phyloP scores from a whole-genome alignment of 2,888 invertebrate species.

The Sarcophaga rosellei region DNA sequence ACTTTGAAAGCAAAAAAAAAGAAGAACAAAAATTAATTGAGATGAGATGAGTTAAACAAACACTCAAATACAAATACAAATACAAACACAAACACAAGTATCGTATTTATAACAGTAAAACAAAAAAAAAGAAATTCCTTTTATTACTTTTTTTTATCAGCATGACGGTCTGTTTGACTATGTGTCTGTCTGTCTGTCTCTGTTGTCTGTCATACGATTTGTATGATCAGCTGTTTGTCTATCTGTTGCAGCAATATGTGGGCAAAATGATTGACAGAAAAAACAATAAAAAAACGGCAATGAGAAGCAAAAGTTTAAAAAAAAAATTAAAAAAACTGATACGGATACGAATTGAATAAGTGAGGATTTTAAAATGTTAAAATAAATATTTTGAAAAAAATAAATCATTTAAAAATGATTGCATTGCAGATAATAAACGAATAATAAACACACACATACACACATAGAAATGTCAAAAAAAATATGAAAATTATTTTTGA shows the following conservation, averaged over 20 bases:
- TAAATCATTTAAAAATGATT: neutral
- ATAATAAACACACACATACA: no score
- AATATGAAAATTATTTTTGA: neutral
- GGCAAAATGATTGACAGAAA: slow-evolving; percentile 67
- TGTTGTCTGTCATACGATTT: neutral
- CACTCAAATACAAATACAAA: no score
- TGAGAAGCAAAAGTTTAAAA: no score
- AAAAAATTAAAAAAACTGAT: neutral
- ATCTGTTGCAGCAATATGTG: slow-evolving; percentile 54
- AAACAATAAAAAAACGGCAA: slow-evolving; percentile 44
- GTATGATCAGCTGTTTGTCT: neutral
- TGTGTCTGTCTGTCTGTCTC: no score
- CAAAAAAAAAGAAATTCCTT: neutral
- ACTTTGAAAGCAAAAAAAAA: slow-evolving; percentile 45
- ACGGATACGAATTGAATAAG: neutral
- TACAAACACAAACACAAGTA: no score
- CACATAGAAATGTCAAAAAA: neutral
- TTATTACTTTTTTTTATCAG: neutral
- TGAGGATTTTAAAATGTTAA: neutral
- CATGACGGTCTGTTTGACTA: neutral
- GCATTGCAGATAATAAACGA: neutral
- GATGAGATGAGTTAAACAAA: slow-evolving; percentile 30
- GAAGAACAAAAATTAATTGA: slow-evolving; percentile 21
- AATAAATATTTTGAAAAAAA: neutral
- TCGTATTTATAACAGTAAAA: slow-evolving; percentile 56